Base-by-base conservation (phyloP, 2,888 invertebrate species). In the Erebia palarica region DNA sequence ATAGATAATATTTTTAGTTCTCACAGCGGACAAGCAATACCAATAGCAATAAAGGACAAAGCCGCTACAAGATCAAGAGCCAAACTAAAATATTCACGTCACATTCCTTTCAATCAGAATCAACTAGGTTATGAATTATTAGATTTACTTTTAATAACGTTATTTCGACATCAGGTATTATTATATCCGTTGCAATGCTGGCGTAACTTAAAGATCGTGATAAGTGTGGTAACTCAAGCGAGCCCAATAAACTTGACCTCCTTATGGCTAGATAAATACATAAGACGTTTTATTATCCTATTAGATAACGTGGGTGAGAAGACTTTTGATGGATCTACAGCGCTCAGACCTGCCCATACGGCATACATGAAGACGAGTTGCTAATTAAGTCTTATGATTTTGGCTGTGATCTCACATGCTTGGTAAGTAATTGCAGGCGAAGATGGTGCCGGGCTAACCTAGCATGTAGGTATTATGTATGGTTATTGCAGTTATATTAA, bases 201-300 rank as follows among this genome's bases (percentile, higher is more conserved):
- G 21, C 63, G 74, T 75, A 71, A 71, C 69, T 65, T 57, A 72
- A 69, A 68, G 65, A 74, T 70, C 68, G 65, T 65, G 65, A 71
- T 71, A 71, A 73, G 69, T 59, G 64, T 69, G 73, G 69, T 59
- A 79, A 78, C 69, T 77, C 75, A 73, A 80, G 76, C 79, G 76
- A 75, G 74, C 78, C 75, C 77, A 77, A 78, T 84, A 82, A 82
- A 84, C 85, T 86, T 86, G 86, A 81, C 86, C 84, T 73, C 77
- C 79, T 80, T 85, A 76, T 76, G 78, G 75, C 81, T 83, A 80
- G 78, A 79, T 84, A 81, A 82, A 79, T 79, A 81, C 73, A 73
- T 68, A 75, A 73, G 69, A 75, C 78, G 78, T 76, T 55, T 55
- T 79, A 80, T 78, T 80, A 76, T 78, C 79, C 76, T 18, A 57